Evolutionary conservation across 2,113 vertebrate species (phyloP).

Genomic region (Podocnemis expansa): DNA sequence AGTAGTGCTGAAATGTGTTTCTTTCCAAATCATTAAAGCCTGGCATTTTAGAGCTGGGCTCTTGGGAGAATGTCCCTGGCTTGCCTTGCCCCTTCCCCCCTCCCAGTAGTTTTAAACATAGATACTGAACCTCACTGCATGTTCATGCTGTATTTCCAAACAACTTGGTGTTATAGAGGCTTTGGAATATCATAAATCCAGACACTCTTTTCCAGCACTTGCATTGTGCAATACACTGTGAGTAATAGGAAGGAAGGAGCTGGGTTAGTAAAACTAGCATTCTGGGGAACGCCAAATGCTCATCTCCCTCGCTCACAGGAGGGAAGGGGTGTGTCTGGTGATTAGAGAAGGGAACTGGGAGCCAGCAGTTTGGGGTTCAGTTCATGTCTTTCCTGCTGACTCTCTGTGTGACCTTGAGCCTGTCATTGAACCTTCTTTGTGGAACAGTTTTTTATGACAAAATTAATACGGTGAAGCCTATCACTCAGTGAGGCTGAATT

Average conservation of each 20-base stretch:
- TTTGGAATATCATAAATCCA: slow-evolving; percentile 50
- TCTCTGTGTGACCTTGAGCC: not conserved
- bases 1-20: slow-evolving; percentile 61
- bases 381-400: not conserved
- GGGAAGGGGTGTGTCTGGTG: not conserved
- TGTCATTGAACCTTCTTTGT: not conserved
- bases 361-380: not conserved
- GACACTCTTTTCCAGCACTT: not conserved
- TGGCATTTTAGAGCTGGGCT: slow-evolving; percentile 59
- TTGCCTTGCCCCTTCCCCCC: not conserved
- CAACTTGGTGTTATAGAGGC: not conserved
- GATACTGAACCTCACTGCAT: slow-evolving; percentile 44
- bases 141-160: slow-evolving; percentile 42
- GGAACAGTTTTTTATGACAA: not conserved
- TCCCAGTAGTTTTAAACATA: not conserved
- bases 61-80: slow-evolving; percentile 47
- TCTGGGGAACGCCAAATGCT: not conserved
- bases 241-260: not conserved
- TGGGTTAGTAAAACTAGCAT: not conserved
- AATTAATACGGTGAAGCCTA: not conserved
- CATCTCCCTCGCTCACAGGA: fast-evolving
- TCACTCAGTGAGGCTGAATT: not conserved
- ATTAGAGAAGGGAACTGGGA: not conserved
- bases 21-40: slow-evolving; percentile 73
- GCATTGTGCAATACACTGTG: not conserved